These are phyloP conservation scores for Tenthredo mesomela DNA, from an alignment of 2,888 invertebrate species.

Conservation along the genomic window DNA sequence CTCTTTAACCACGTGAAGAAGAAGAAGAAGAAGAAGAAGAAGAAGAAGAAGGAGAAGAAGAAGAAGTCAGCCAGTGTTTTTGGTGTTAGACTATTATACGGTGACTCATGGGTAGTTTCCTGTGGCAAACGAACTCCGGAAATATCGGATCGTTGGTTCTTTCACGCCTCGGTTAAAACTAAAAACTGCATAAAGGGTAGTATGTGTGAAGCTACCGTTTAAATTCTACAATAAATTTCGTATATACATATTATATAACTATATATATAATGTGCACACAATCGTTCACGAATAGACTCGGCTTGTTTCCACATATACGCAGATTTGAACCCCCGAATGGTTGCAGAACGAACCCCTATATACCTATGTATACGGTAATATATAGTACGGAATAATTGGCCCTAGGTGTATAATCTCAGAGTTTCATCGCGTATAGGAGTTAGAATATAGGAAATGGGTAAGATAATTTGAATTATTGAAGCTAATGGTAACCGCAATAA, in stretches of 20 bases:
- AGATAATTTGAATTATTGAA: slow-evolving; percentile 27
- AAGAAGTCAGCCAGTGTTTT: slow-evolving; percentile 10
- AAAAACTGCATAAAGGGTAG: slow-evolving; percentile 14
- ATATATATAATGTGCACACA: neutral
- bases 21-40: no score
- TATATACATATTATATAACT: neutral
- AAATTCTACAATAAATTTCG: neutral
- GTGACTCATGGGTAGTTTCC: slow-evolving; percentile 50
- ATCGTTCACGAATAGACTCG: neutral
- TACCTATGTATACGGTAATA: no score
- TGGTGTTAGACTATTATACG: slow-evolving; percentile 39
- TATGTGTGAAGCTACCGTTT: neutral
- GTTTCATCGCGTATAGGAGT: neutral
- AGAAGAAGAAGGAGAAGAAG: no score
- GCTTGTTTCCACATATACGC: neutral
- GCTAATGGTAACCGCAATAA: neutral
- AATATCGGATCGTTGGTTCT: slow-evolving; percentile 51
- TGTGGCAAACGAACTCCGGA: slow-evolving; percentile 36
- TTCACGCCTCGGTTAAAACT: slow-evolving; percentile 21
- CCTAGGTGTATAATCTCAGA: neutral
- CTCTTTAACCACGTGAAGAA: neutral
- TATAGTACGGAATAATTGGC: neutral
- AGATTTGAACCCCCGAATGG: neutral
- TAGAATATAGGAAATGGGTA: slow-evolving; percentile 21
- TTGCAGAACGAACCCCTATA: neutral